Evolutionary conservation across 2,113 vertebrate species (phyloP).

Genomic region (Cyphomyrus plagiostoma): DNA sequence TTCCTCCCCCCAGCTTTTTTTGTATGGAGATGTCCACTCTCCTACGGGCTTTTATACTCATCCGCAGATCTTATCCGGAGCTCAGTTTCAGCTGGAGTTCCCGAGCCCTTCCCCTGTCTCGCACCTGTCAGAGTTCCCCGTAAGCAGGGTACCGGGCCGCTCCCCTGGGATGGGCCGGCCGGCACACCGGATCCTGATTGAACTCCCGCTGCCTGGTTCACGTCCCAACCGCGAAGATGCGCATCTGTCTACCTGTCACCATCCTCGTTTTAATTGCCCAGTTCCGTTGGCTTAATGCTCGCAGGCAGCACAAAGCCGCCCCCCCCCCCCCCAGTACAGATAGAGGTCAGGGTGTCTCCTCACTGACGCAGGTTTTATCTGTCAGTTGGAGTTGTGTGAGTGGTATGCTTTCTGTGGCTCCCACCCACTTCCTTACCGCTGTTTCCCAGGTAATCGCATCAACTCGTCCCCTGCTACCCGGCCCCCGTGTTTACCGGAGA

Average conservation of each 20-base stretch:
- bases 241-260: slow-evolving; percentile 51
- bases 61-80: neutral
- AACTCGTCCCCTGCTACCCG: neutral
- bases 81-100: neutral
- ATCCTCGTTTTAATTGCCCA: slow-evolving; percentile 50
- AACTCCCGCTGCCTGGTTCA: slow-evolving; percentile 30
- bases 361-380: neutral
- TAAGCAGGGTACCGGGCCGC: neutral
- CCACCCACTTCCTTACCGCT: neutral
- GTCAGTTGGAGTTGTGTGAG: neutral
- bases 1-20: neutral
- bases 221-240: slow-evolving; percentile 40
- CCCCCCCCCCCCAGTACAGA: neutral
- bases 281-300: slow-evolving; percentile 31
- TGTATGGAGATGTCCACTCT: neutral
- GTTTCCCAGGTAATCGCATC: neutral
- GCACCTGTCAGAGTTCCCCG: slow-evolving; percentile 1
- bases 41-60: neutral
- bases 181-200: slow-evolving; percentile 43
- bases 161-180: neutral
- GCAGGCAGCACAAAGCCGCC: slow-evolving; percentile 17
- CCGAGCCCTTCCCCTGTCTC: neutral
- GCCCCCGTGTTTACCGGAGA: slow-evolving; percentile 18
- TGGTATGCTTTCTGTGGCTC: neutral
- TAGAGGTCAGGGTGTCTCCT: neutral